Evolutionary conservation across 2,113 vertebrate genomes (phyloP), one percentile per base, ranked within the genome.

Genomic region (Tachysurus vachellii): DNA sequence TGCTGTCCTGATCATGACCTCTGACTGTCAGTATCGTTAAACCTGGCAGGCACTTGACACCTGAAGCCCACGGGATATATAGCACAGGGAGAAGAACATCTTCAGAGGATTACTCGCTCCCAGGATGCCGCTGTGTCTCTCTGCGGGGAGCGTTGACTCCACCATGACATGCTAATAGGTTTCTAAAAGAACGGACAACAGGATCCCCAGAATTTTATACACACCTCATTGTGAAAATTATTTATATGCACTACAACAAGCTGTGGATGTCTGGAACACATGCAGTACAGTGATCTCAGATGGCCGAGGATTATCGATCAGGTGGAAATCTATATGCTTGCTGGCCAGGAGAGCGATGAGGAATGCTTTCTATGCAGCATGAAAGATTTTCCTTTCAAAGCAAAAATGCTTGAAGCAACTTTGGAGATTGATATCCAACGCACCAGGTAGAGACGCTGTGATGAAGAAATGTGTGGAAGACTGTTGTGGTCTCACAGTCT

Each of bases 51-150:
- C 53, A 50, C 31, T 31, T 59, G 59, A 85, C 82, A 68, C 28
- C 62, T 26, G 81, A 17, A 85, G 75, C 71, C 71, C 28, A 50
- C 21, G 9, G 80, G 71, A 61, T 16, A 81, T 47, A 31, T 75
- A 71, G 76, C 61, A 62, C 31, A 56, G 79, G 54, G 83, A 68
- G 42, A 68, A 57, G 36, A 59, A 47, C 13, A 47, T 83, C 77
- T 76, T 26, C 17, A 47, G 59, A 42, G 70, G 76, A 85, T 85
- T 81, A 84, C 66, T 44, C 16, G 81, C 66, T 81, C 73, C 53
- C 23, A n/a, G 71, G 82, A 77, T 87, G 53, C 61, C 82, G 64
- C 50, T 28, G 44, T 21, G 31, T 80, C 71, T 56, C 42, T 9
- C 68, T 14, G 13, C 12, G 70, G 59, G 28, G 31, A 13, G 26